These are phyloP conservation scores for Phaetusa simplex DNA, from an alignment of 2,113 vertebrate genomes.

Conservation along the genomic window DNA sequence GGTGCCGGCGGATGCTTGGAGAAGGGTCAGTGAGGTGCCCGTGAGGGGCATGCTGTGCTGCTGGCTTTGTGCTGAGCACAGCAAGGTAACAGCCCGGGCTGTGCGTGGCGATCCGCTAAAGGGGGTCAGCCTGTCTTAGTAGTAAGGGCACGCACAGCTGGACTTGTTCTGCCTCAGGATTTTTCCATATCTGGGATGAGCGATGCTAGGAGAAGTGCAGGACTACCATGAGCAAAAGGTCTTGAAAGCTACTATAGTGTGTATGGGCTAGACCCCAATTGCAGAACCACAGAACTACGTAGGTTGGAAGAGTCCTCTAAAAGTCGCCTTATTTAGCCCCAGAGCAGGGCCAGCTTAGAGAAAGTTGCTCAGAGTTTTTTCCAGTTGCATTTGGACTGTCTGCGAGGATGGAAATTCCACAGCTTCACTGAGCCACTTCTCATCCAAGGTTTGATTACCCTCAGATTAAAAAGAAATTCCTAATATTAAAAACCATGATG, in stretches of 20 bases:
- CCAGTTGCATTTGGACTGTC: background rate
- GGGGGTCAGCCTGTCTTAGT: fast-evolving
- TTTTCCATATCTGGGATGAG: background rate
- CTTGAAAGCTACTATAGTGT: background rate
- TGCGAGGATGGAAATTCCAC: background rate
- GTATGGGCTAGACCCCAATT: background rate
- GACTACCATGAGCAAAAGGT: background rate
- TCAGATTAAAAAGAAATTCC: background rate
- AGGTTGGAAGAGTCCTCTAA: background rate
- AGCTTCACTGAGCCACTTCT: background rate
- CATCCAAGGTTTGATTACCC: background rate
- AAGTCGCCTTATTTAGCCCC: background rate
- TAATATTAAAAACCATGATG: fast-evolving
- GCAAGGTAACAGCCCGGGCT: background rate
- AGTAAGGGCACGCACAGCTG: fast-evolving
- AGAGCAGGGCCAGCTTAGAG: background rate
- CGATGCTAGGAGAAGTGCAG: no score
- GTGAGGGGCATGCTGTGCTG: background rate
- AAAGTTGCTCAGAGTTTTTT: background rate
- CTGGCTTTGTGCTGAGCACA: background rate
- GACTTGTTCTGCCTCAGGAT: background rate
- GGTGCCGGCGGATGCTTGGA: background rate
- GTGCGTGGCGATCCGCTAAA: fast-evolving
- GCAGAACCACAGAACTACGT: fast-evolving
- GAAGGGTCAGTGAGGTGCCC: no score